phyloP scores from a whole-genome alignment of 1,140 invertebrate genomes.

The Teleogryllus occipitalis region DNA sequence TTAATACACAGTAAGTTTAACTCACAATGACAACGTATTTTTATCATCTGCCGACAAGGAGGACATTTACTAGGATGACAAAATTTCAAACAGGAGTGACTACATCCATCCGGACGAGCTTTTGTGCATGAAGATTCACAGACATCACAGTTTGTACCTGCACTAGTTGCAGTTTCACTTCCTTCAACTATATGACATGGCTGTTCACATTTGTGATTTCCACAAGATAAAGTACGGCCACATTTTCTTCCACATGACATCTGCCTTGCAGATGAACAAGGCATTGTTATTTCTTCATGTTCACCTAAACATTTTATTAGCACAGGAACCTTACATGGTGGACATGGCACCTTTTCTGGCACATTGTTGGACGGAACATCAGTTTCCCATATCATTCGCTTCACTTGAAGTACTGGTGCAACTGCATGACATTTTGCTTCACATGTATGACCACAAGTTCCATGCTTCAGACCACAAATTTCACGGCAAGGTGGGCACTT shows the following conservation, averaged over 20 bases:
- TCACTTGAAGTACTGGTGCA: slow-evolving; percentile 55
- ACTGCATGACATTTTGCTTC: slow-evolving; percentile 68
- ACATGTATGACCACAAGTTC: slow-evolving; percentile 70
- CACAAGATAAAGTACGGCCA: slow-evolving; percentile 57
- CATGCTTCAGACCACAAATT: slow-evolving; percentile 52
- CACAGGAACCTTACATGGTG: slow-evolving; percentile 55
- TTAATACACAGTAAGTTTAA: slow-evolving; percentile 61
- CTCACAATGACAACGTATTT: slow-evolving; percentile 70
- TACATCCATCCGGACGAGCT: slow-evolving; percentile 63
- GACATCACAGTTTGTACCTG: slow-evolving; percentile 51
- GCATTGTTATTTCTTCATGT: slow-evolving; percentile 67
- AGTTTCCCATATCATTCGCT: slow-evolving; percentile 70
- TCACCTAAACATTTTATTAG: slow-evolving; percentile 68
- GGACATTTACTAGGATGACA: slow-evolving; percentile 67
- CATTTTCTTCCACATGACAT: slow-evolving; percentile 67
- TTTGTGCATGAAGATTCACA: slow-evolving; percentile 64
- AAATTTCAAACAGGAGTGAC: slow-evolving; percentile 60
- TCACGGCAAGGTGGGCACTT: slow-evolving; percentile 75
- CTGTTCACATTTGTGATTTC: slow-evolving; percentile 67
- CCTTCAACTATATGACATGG: slow-evolving; percentile 59
- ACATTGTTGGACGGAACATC: slow-evolving; percentile 43
- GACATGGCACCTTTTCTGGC: slow-evolving; percentile 57
- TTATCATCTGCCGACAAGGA: slow-evolving; percentile 61
- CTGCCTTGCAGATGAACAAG: slow-evolving; percentile 62
- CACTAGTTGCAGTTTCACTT: slow-evolving; percentile 25